These are phyloP conservation scores for Oryctes rhinoceros DNA, from an alignment of 1,140 invertebrate species.

Conservation along the genomic window DNA sequence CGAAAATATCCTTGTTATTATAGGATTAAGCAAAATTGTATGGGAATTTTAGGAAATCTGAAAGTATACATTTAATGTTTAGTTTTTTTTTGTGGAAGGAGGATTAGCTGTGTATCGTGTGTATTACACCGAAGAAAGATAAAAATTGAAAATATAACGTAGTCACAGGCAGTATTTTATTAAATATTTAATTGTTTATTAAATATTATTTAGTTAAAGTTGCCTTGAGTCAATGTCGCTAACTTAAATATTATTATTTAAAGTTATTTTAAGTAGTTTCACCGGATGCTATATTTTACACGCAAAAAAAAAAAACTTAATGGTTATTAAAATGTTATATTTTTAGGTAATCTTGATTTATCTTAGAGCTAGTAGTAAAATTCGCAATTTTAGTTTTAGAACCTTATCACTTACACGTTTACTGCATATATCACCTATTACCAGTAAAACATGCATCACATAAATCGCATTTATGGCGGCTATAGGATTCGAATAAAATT, in stretches of 20 bases:
- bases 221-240: neutral
- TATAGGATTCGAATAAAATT: too few relatives aligned
- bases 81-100: too few relatives aligned
- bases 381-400: neutral
- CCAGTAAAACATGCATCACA: too few relatives aligned
- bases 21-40: too few relatives aligned
- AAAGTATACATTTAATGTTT: too few relatives aligned
- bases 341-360: constrained; percentile 16
- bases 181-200: neutral
- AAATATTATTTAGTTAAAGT: neutral
- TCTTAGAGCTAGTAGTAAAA: neutral
- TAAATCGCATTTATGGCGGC: too few relatives aligned
- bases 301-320: neutral
- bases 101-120: too few relatives aligned
- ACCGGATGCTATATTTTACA: neutral
- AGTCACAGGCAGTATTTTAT: neutral
- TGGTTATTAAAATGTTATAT: constrained; percentile 6
- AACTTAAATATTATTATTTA: constrained; percentile 18
- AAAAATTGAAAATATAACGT: neutral
- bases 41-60: too few relatives aligned
- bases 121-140: too few relatives aligned
- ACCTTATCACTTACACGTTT: neutral
- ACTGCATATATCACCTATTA: too few relatives aligned
- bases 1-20: too few relatives aligned
- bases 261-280: constrained; percentile 12